Evolutionary conservation across 2,888 invertebrate species (phyloP).

Genomic region (Hemistola chrysoprasaria): DNA sequence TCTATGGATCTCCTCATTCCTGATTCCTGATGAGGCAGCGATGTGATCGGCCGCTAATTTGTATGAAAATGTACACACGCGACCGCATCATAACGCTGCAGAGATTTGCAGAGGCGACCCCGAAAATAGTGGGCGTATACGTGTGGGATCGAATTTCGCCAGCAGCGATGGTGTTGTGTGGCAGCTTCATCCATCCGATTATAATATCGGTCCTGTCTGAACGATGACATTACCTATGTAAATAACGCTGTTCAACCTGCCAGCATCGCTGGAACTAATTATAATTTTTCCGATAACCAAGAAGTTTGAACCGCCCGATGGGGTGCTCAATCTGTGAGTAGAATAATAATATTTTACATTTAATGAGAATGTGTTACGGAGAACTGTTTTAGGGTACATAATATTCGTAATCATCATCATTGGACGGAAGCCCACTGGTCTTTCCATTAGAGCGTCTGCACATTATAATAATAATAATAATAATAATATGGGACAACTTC

Average conservation of each 20-base stretch:
- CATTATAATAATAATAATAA: no score
- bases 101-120: constrained; percentile 16
- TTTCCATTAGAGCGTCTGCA: no score
- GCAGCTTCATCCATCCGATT: constrained; percentile 11
- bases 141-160: constrained; percentile 37
- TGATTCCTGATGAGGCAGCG: no score
- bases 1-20: no score
- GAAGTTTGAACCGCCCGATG: constrained; percentile 52
- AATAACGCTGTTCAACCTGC: constrained; percentile 32
- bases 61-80: neutral
- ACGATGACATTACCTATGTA: constrained; percentile 44
- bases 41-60: constrained; percentile 32
- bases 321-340: constrained; percentile 48
- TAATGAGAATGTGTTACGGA: no score
- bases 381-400: no score
- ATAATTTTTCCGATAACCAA: constrained; percentile 42
- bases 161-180: constrained; percentile 35
- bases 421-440: no score
- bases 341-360: no score
- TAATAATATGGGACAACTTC: no score
- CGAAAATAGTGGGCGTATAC: constrained; percentile 30
- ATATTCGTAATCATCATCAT: no score
- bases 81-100: no score
- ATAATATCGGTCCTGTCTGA: neutral
- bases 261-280: constrained; percentile 44